Evolutionary conservation across 2,888 invertebrate species (phyloP), one percentile per base, ranked within the genome.

Genomic region (Gasteruption jaculator): DNA sequence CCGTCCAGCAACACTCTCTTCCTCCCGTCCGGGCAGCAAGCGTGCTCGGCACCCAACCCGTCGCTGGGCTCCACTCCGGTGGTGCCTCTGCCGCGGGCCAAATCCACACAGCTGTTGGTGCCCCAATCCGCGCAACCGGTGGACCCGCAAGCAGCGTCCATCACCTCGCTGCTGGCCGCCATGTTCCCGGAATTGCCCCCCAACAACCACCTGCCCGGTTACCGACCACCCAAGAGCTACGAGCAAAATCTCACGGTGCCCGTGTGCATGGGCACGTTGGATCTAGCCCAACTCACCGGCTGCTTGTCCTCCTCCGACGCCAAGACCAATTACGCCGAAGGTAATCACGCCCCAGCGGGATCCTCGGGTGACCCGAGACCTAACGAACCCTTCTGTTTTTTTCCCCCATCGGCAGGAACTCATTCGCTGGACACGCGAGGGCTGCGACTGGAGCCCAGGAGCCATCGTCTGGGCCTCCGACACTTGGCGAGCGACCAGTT

Each of bases 1-100:
- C 58, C 64, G 25, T 61, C 61, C 37, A 58, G 54, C 33, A 53
- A 45, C 43, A 61, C 56, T 11, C 58, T 70, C 3, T 64, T 66
- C 36, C 59, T 68, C 8, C 58, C 65, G 1, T 50, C 60, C n/a
- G 54, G 52, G 5, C 59, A 51, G 20, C 65, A 69, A 38, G 68
- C 69, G 18, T 66, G 68, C 41, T 71, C 71, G n/a, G 68, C 71
- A 10, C 68, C 71, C 4, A 68, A 71, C 50, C 68, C 71, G n/a
- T 63, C 68, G 5, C 49, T 68, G 8, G 64, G 59, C 4, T 65
- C 65, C 11, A 65, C 68, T 1, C 69, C 67, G 3, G 52, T 68
- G 21, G 53, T 58, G 3, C 63, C 68, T 3, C 50, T 72, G 19
- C 70, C 71, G 3, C 57, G 72, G 5, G 71, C 71, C 5, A 69